Conservation (phyloP, 2,888 invertebrate genomes). For the Chironomus riparius region DNA sequence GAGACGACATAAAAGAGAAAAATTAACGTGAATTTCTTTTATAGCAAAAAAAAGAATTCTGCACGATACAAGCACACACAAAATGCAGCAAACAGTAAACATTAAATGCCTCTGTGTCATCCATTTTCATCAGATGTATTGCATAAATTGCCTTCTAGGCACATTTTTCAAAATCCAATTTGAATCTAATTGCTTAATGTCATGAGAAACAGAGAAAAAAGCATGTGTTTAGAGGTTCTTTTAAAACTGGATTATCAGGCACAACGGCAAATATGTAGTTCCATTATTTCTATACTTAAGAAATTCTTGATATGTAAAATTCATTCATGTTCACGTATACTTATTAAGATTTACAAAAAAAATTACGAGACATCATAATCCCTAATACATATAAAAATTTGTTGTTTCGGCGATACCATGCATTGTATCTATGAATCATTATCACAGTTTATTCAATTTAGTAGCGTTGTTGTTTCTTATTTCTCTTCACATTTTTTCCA, state of each 20-base stretch:
- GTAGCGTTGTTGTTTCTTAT: too few species aligned
- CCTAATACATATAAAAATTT: background rate
- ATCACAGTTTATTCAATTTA: background rate
- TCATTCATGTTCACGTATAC: too few species aligned
- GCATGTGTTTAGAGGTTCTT: background rate
- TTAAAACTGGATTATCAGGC: too few species aligned
- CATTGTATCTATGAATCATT: background rate
- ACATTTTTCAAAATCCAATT: slow-evolving; percentile 8
- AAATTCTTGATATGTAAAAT: too few species aligned
- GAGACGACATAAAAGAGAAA: background rate
- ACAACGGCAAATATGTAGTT: too few species aligned
- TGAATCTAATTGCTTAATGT: slow-evolving; percentile 26
- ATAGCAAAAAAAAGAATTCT: background rate
- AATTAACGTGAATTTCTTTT: background rate
- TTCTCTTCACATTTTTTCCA: too few species aligned
- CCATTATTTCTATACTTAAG: too few species aligned
- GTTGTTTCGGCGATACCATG: background rate
- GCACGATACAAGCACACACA: background rate
- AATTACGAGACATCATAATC: too few species aligned
- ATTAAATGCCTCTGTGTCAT: background rate
- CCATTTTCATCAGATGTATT: background rate
- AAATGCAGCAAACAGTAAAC: background rate
- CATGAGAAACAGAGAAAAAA: slow-evolving; percentile 8
- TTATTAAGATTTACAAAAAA: too few species aligned
- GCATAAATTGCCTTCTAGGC: background rate